Evolutionary conservation across 2,113 vertebrate genomes (phyloP).

Genomic region (Castor canadensis): DNA sequence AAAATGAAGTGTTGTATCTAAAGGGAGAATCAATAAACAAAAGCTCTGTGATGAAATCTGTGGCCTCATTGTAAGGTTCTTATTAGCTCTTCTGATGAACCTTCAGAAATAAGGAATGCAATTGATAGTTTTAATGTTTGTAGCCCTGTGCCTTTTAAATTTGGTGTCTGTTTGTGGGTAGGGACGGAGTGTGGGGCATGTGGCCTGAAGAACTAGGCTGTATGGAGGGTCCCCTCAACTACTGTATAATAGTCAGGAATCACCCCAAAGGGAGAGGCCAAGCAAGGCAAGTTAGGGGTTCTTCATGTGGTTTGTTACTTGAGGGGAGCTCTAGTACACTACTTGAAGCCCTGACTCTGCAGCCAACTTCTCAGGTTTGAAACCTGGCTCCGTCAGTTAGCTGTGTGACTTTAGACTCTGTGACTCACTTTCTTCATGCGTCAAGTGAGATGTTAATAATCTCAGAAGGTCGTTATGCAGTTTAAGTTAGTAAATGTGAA

Average conservation of each 20-base stretch:
- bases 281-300: not conserved
- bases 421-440: not conserved
- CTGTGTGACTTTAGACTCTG: not conserved
- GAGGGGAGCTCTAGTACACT: not conserved
- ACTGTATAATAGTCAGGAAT: not conserved
- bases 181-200: not conserved
- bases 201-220: not conserved
- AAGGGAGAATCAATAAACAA: not conserved
- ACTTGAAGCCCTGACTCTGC: not conserved
- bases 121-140: not conserved
- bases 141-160: not conserved
- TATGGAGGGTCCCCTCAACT: not conserved
- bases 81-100: not conserved
- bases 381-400: not conserved
- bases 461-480: not conserved
- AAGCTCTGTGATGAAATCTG: not conserved
- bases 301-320: not conserved
- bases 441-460: not conserved
- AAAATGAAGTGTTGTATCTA: not conserved
- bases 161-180: not conserved
- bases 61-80: not conserved
- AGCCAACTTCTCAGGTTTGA: not conserved
- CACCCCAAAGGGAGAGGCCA: not conserved
- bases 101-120: not conserved
- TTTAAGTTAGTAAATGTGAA: not conserved